Percentiles rank a stretch among this genome's conserved stretches.
Evolutionary conservation across 2,888 invertebrate genomes (phyloP).

Genomic region (Loripinus fragilis): DNA sequence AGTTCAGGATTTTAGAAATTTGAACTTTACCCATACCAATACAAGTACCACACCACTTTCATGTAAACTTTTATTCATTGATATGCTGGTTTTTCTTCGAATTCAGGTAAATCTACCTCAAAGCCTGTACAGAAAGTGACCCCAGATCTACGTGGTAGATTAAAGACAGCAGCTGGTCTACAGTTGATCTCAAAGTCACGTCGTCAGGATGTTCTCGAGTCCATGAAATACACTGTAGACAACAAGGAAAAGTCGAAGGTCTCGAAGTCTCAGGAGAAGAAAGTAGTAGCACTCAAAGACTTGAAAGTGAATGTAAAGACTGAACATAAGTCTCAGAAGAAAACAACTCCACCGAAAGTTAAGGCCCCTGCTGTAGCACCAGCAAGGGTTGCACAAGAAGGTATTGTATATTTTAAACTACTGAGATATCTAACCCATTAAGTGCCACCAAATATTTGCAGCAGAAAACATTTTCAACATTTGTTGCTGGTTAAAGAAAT

Average conservation of each 20-base stretch:
- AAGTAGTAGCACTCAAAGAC: constrained; percentile 33
- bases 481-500: no score
- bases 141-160: constrained; percentile 51
- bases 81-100: no score
- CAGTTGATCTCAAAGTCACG: constrained; percentile 54
- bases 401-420: constrained; percentile 11
- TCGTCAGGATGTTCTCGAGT: constrained; percentile 51
- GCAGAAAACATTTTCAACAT: no score
- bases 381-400: constrained; percentile 43
- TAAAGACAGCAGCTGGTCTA: constrained; percentile 58
- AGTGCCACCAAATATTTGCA: no score
- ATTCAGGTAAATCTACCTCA: constrained; percentile 25
- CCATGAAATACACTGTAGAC: constrained; percentile 59
- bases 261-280: not conserved
- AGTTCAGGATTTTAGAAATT: no score
- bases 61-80: no score
- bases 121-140: constrained; percentile 22
- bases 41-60: no score
- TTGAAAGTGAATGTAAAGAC: constrained; percentile 56
- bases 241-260: constrained; percentile 29
- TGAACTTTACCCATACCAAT: no score
- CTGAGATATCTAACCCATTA: no score
- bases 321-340: constrained; percentile 23
- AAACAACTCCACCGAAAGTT: constrained; percentile 35
- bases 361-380: constrained; percentile 37